A percentile compares a stretch with the other conserved stretches of the same genome.
Evolutionary conservation across 64 coral and sea anemone genomes (phyloP).

Genomic region (Dendrophyllia cribrosa): DNA sequence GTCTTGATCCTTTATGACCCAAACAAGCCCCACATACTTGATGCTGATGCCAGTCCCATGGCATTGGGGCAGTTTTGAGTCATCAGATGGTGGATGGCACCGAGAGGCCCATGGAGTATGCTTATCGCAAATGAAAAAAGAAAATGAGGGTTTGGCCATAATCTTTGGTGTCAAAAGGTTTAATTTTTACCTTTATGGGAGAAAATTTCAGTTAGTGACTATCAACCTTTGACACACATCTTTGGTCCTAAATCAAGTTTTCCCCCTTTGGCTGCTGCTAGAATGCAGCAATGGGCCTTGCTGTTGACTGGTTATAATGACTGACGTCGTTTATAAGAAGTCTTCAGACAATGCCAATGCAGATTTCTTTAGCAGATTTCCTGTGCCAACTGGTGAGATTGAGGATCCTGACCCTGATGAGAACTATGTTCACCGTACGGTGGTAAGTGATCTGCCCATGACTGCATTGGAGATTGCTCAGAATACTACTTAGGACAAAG

Average conservation of each 20-base stretch:
- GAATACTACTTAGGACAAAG: neutral
- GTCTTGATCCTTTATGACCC: constrained; percentile 35
- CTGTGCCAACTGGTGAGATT: neutral
- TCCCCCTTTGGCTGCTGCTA: neutral
- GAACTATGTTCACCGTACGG: neutral
- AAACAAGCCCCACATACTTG: constrained; percentile 22
- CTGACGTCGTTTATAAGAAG: neutral
- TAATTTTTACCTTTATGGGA: constrained; percentile 7
- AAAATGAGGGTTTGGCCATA: constrained; percentile 16
- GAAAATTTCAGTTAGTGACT: neutral
- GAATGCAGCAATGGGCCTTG: neutral
- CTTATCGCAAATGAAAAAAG: constrained; percentile 50
- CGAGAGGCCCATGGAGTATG: constrained; percentile 59
- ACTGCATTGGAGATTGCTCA: neutral
- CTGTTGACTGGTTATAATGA: constrained; percentile 17
- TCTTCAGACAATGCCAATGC: neutral
- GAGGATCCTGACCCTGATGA: neutral
- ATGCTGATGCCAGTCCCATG: constrained; percentile 51
- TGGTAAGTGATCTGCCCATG: neutral
- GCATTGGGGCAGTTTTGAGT: constrained; percentile 42
- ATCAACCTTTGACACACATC: neutral
- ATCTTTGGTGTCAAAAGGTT: constrained; percentile 25
- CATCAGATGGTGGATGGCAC: constrained; percentile 28
- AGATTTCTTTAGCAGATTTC: neutral
- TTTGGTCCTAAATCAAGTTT: neutral